Evolutionary conservation across 2,113 vertebrate genomes (phyloP), one percentile per base, ranked within the genome.

Genomic region (Leucopternis melanops): DNA sequence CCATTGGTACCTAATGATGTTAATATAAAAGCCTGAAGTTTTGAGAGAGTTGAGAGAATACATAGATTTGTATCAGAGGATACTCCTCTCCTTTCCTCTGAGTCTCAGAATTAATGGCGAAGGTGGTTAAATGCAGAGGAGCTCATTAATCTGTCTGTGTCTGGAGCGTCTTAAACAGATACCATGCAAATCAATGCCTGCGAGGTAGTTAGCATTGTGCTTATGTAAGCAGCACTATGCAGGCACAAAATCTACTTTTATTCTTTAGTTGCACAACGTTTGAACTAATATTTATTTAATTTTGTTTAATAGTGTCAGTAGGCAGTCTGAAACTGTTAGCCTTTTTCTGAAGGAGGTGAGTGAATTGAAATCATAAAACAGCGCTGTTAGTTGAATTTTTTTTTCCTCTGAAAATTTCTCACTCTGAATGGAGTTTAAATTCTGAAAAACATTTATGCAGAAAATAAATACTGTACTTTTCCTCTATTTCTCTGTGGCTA

Each of bases 111-210:
- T 84, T 92, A 88, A 77, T 54, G 66, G 67, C 0, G 7, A 97
- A 97, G 92, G 88, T 66, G 91, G 88, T 81, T 96, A 92, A 96
- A 95, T 83, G 92, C 74, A 85, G 44, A 81, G 88, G 74, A 96
- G 89, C 8, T 95, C 93, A 94, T 97, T 97, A 96, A 96, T 82
- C 90, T 92, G 97, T 94, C 94, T 95, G 83, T 95, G 95, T 97
- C 88, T 81, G 95, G 92, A 97, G 63, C 18, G 2, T 91, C 95
- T 96, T 90, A 95, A 91, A 97, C 91, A 97, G 90, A 84, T 79
- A 92, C 71, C 83, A 89, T 92, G 93, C 94, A 95, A 96, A 96
- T 96, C 95, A 96, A 88, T 86, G 94, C 86, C 90, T 95, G 58
- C 2, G 3, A 96, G 84, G 81, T 83, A 79, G 93, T 97, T 93